Evolutionary conservation across 1,140 invertebrate genomes (phyloP).

Genomic region (Galleria mellonella): DNA sequence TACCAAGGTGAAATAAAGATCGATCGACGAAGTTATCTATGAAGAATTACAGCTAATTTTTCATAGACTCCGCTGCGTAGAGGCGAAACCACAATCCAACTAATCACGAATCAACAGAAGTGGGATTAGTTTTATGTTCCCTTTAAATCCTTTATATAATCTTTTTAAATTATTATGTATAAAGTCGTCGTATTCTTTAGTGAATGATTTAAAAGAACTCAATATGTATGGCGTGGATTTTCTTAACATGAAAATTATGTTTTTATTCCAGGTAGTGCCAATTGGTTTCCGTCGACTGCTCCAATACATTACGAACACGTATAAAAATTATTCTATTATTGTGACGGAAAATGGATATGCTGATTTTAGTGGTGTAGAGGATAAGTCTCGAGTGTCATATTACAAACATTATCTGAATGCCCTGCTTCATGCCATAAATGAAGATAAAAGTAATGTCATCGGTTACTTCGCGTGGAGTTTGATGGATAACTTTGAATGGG

Average conservation of each 20-base stretch:
- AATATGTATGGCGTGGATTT: no score
- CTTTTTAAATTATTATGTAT: no score
- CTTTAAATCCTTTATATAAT: no score
- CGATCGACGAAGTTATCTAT: no score
- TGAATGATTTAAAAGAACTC: no score
- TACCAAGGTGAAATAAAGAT: no score
- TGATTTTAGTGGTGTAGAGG: conserved; percentile 65
- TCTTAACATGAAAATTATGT: background rate
- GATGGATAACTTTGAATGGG: conserved; percentile 87
- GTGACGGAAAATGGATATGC: conserved; percentile 85
- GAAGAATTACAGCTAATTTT: no score
- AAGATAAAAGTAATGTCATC: conserved; percentile 80
- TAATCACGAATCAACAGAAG: no score
- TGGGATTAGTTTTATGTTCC: no score
- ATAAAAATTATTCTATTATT: conserved; percentile 80
- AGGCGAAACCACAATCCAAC: no score
- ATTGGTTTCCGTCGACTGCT: conserved; percentile 69
- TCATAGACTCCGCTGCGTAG: no score
- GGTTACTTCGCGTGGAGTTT: conserved; percentile 84
- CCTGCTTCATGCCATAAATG: conserved; percentile 60
- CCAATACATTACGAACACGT: conserved; percentile 80
- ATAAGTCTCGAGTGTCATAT: conserved; percentile 72
- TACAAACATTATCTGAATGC: conserved; percentile 78
- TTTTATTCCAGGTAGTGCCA: conserved; percentile 62
- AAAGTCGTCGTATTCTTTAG: no score